phyloP scores from a whole-genome alignment of 1,140 invertebrate species.

The Sinella curviseta region DNA sequence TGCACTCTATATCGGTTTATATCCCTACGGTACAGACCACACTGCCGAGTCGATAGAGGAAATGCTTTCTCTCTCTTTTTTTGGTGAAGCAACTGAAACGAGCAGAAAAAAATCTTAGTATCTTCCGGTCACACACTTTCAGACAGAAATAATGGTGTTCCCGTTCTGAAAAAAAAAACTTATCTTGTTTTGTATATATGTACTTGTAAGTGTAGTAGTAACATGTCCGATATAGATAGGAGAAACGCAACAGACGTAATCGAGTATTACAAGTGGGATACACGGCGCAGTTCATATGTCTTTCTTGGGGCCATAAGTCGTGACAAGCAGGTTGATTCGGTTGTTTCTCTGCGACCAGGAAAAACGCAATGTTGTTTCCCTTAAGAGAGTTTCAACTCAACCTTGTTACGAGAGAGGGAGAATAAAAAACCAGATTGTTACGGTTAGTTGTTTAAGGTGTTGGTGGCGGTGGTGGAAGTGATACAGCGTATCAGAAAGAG shows the following conservation, averaged over 20 bases:
- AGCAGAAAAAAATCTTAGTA: background rate
- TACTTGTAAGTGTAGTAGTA: background rate
- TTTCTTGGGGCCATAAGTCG: conserved; percentile 14
- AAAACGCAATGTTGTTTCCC: background rate
- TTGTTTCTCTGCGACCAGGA: background rate
- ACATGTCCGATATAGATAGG: background rate
- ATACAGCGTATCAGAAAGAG: too few relatives aligned
- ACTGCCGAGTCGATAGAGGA: too few relatives aligned
- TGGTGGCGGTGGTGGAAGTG: too few relatives aligned
- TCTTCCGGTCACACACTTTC: conserved; percentile 5
- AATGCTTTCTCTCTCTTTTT: too few relatives aligned
- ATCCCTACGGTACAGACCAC: background rate
- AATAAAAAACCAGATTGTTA: background rate
- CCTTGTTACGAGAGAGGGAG: background rate
- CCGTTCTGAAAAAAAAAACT: background rate
- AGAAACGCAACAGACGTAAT: background rate
- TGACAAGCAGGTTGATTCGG: conserved; percentile 15
- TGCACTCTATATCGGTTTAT: background rate
- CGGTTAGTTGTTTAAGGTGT: too few relatives aligned
- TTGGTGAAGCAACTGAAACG: background rate
- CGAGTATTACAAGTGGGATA: background rate
- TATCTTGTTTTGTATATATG: background rate
- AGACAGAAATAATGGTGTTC: background rate
- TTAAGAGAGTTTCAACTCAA: background rate
- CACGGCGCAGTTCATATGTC: conserved; percentile 2